Evolutionary conservation across 2,113 vertebrate species (phyloP).

Genomic region (Parus major): DNA sequence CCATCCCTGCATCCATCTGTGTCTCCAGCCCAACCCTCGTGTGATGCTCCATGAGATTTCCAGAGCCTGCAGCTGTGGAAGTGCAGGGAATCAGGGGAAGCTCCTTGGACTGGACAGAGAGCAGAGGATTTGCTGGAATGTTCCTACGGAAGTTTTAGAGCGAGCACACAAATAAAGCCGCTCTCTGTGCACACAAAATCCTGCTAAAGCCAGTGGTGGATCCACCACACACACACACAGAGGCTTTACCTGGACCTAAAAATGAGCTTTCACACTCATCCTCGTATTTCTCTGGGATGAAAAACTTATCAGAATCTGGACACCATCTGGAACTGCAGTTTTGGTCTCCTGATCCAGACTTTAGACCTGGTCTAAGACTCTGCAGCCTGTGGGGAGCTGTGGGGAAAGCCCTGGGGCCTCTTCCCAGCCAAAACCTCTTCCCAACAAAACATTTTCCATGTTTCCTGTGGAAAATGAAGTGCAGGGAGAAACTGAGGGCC

Average conservation of each 20-base stretch:
- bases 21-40: neutral
- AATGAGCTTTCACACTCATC: neutral
- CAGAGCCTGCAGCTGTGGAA: neutral
- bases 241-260: neutral
- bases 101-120: neutral
- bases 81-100: neutral
- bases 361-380: too few relatives aligned
- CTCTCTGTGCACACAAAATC: neutral
- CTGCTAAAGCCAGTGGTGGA: neutral
- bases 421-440: neutral
- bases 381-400: neutral
- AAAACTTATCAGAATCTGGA: neutral
- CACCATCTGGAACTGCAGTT: fast-evolving
- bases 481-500: neutral
- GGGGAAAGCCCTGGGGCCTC: neutral
- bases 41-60: neutral
- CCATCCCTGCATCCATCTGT: neutral
- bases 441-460: fast-evolving
- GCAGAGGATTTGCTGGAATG: neutral
- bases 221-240: neutral
- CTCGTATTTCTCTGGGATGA: fast-evolving
- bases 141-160: neutral
- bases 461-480: neutral
- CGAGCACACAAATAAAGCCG: neutral
- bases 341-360: neutral